Percentiles rank a stretch among this genome's conserved stretches.
Evolutionary conservation across 30 jellyfish, hydroid and myxozoan genomes (phyloP).

Genomic region (Hydractinia echinata): DNA sequence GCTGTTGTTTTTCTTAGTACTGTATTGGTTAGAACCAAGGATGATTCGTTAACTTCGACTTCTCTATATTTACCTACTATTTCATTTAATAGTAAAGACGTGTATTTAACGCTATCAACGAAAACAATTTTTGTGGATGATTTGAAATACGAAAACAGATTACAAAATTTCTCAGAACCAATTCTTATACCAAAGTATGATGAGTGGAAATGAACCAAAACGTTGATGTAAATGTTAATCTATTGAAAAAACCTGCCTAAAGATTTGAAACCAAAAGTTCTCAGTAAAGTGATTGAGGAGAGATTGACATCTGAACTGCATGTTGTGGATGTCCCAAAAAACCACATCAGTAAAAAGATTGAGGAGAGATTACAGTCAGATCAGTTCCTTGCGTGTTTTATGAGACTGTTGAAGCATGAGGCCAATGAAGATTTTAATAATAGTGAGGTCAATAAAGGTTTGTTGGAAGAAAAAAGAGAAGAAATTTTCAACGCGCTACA

Average conservation of each 20-base stretch:
- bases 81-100: neutral
- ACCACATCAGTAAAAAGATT: slow-evolving; percentile 43
- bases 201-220: neutral
- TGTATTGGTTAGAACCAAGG: slow-evolving; percentile 1
- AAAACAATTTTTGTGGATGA: slow-evolving; percentile 46
- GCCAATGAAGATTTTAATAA: neutral
- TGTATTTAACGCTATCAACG: slow-evolving; percentile 19
- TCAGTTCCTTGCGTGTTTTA: slow-evolving; percentile 33
- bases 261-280: slow-evolving; percentile 28
- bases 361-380: slow-evolving; percentile 18
- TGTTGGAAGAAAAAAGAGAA: neutral
- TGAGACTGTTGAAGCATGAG: slow-evolving; percentile 55
- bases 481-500: neutral
- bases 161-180: slow-evolving; percentile 34
- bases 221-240: slow-evolving; percentile 8
- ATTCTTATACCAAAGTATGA: neutral
- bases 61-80: slow-evolving; percentile 49
- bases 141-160: slow-evolving; percentile 32
- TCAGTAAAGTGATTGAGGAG: slow-evolving; percentile 42
- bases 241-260: slow-evolving; percentile 38
- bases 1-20: slow-evolving; percentile 20
- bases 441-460: neutral
- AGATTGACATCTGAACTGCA: slow-evolving; percentile 5
- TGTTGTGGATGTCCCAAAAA: slow-evolving; percentile 13
- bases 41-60: neutral